Evolutionary conservation across 2,888 invertebrate species (phyloP).

Genomic region (Glyphotaelius pellucidus): DNA sequence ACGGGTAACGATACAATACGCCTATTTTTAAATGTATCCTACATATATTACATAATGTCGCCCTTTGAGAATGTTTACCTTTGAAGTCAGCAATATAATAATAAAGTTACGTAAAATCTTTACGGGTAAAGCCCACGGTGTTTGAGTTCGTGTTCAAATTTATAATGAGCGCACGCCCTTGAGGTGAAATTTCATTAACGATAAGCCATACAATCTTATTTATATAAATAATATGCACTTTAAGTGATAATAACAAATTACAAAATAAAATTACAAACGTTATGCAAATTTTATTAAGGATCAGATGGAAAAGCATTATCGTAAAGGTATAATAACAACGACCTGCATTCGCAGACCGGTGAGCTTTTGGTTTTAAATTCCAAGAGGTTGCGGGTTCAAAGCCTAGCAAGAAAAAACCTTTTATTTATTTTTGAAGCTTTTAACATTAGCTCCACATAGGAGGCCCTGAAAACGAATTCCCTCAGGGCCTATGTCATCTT

Average conservation of each 20-base stretch:
- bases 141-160: background rate
- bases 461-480: no score
- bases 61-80: background rate
- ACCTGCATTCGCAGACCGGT: no score
- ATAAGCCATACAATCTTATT: background rate
- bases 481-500: no score
- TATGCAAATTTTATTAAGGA: background rate
- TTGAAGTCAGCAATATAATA: background rate
- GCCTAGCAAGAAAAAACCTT: no score
- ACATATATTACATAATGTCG: no score
- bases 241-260: background rate
- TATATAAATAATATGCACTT: background rate
- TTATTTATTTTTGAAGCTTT: no score
- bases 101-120: background rate
- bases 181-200: background rate
- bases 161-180: background rate
- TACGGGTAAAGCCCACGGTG: background rate
- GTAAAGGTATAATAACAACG: no score
- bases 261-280: background rate
- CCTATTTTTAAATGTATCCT: background rate
- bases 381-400: no score
- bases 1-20: conserved; percentile 13
- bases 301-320: background rate
- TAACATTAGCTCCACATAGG: no score
- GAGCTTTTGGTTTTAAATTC: no score